phyloP scores from a whole-genome alignment of 2,113 vertebrate species.

The Urocynchramus pylzowi region DNA sequence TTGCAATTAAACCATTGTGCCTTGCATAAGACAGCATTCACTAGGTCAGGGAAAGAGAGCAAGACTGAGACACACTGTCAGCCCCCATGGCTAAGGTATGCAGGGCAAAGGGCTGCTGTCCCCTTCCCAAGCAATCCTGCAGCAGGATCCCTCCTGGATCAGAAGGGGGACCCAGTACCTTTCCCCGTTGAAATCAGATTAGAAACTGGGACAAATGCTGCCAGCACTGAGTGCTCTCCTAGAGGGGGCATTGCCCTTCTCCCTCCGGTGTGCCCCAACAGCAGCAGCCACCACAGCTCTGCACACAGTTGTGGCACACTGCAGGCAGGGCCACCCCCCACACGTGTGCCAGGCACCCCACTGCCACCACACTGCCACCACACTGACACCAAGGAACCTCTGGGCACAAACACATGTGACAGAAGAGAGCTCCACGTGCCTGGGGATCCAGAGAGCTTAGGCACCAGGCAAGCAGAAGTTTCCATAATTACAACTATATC shows the following conservation, averaged over 20 bases:
- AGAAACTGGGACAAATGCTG: not conserved
- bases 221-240: not conserved
- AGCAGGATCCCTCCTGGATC: not conserved
- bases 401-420: not conserved
- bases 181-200: not conserved
- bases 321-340: not conserved
- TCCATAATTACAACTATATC: not conserved
- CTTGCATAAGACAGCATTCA: not conserved
- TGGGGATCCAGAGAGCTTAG: not conserved
- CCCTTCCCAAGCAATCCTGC: not conserved
- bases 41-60: not conserved
- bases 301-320: accelerated
- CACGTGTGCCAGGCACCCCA: accelerated
- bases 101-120: not conserved
- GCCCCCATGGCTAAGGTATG: not conserved
- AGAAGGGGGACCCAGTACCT: not conserved
- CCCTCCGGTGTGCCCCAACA: not conserved
- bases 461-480: not conserved
- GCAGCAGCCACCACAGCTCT: not conserved
- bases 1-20: not conserved
- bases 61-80: not conserved
- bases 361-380: not conserved
- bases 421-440: not conserved
- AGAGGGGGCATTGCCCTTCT: not conserved
- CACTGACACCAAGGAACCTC: not conserved